Evolutionary conservation across 2,888 invertebrate species (phyloP), one percentile per base, ranked within the genome.

Genomic region (Mesoligia furuncula): DNA sequence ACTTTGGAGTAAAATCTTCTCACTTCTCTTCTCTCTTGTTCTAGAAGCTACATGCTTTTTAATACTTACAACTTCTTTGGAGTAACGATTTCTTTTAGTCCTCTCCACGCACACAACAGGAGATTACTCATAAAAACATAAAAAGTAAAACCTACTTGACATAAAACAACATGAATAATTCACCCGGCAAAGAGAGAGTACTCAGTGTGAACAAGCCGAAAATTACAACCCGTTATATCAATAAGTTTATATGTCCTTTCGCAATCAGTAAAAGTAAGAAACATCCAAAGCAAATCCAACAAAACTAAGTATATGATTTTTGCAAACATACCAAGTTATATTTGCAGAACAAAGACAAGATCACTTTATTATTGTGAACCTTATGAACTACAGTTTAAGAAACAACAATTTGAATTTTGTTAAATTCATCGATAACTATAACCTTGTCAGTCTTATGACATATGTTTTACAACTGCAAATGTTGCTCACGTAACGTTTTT

Each of bases 181-280:
- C 27, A 74, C 24, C 39, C 27, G 1, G 24, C 42, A 71, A 87
- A 86, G 81, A 73, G 86, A 86, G 73, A 85, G 77, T 83, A 69
- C 59, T 36, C 1, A 57, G 65, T 76, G 69, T 65, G 75, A 79
- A 84, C 83, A 77, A 77, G 62, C 5, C 48, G 27, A 65, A 67
- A 68, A 75, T 69, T 71, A 73, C 68, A 45, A 72, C 59, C 73
- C 61, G 73, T 78, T 78, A 69, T 77, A 71, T 68, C 75, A 67
- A 73, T 79, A 78, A 42, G n/a, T 70, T 17, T 42, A 31, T 36
- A 61, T 79, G 57, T 84, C 78, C 85, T 86, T 84, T 86, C 85
- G 75, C 84, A 84, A 84, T 65, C 80, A 79, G 81, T 84, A 77
- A 86, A 86, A 88, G 83, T 84, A 79, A 45, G 65, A 62, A 80